Evolutionary conservation across 2,888 invertebrate genomes (phyloP).

Genomic region (Agonopterix arenella): DNA sequence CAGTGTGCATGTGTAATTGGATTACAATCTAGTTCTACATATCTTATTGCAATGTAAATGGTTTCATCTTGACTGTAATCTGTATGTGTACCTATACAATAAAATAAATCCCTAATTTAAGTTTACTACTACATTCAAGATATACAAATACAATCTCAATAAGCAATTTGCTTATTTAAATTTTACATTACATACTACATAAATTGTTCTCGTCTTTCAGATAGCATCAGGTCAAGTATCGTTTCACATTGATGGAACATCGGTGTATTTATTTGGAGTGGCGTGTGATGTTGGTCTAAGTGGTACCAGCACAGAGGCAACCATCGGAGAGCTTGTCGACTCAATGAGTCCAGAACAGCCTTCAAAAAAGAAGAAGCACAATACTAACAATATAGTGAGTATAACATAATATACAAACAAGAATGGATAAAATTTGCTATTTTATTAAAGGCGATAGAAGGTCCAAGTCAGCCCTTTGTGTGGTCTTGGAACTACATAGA

Average conservation of each 20-base stretch:
- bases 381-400: conserved; percentile 52
- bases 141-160: too few species aligned
- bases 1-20: too few species aligned
- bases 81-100: too few species aligned
- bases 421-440: not conserved
- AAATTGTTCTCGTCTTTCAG: conserved; percentile 24
- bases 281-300: conserved; percentile 75
- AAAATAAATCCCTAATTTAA: too few species aligned
- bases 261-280: conserved; percentile 80
- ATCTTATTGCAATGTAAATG: too few species aligned
- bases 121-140: too few species aligned
- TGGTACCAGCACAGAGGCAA: conserved; percentile 69
- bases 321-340: conserved; percentile 70
- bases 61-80: too few species aligned
- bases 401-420: not conserved
- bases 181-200: too few species aligned
- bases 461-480: not conserved
- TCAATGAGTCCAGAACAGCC: conserved; percentile 59
- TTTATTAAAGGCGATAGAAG: conserved; percentile 2
- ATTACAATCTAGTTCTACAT: too few species aligned
- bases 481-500: too few species aligned
- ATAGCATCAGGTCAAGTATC: conserved; percentile 84
- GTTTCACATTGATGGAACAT: conserved; percentile 81
- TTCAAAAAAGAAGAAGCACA: conserved; percentile 60
- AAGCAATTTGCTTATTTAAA: too few species aligned